Evolutionary conservation across 2,888 invertebrate genomes (phyloP), one percentile per base, ranked within the genome.

Genomic region (Pseudeuparius sepicola): DNA sequence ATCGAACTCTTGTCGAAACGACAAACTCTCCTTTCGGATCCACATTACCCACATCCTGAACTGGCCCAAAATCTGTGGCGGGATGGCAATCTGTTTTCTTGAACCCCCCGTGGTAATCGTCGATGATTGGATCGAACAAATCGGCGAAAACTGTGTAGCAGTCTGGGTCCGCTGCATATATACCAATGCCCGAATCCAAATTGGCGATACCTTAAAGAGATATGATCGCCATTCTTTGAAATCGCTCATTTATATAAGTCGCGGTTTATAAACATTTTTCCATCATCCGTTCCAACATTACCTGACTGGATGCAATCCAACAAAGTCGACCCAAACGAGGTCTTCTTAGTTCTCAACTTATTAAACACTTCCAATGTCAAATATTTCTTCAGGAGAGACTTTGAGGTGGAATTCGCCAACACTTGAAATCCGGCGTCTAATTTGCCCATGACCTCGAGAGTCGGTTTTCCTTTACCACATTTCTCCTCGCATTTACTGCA

Each of bases 161-260:
- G 48, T 78, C 75, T 3, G 75, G 71, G 56, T 80, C 78, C 4
- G 75, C 69, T 1, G 79, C 78, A 53, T 78, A 78, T 28, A 77
- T 56, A 27, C 78, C 79, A 26, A 75, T 64, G 13, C 70, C 68
- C 26, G 76, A 75, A 57, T 80, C 78, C 31, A 70, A 63, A 59
- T 81, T 77, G 52, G 68, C 69, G 17, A 77, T 60, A 36, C 78
- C 75, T 72, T n/a, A 46, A 48, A 35, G 13, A 24, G 11, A 13
- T 4, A 25, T 20, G 12, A 29, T 12, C 14, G 16, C 6, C n/a
- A n/a, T n/a, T n/a, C n/a, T n/a, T n/a, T n/a, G n/a, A n/a, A n/a
- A n/a, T n/a, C n/a, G n/a, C n/a, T n/a, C n/a, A n/a, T n/a, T n/a
- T n/a, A n/a, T n/a, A n/a, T n/a, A n/a, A n/a, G n/a, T n/a, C n/a